Evolutionary conservation across 2,113 vertebrate genomes (phyloP).

Genomic region (Anhinga anhinga): DNA sequence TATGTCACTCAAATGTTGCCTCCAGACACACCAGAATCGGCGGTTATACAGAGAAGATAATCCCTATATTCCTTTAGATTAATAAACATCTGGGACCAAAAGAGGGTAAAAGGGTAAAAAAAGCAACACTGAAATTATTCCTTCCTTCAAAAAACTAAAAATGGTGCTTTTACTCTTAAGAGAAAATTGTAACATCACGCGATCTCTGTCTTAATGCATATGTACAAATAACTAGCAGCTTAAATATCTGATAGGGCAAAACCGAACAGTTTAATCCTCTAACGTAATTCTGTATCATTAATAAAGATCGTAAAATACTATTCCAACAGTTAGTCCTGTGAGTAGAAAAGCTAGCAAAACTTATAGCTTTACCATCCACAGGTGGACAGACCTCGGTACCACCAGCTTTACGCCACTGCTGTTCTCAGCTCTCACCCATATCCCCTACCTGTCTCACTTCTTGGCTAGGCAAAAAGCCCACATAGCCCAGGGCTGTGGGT

Average conservation of each 20-base stretch:
- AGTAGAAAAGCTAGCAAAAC: not conserved
- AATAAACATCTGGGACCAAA: not conserved
- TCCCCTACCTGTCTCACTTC: accelerated
- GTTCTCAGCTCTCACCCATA: too few relatives aligned
- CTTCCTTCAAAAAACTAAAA: not conserved
- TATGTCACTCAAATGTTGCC: slow-evolving; percentile 42
- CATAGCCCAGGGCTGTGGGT: accelerated
- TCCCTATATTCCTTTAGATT: not conserved
- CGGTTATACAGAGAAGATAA: not conserved
- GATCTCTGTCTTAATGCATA: not conserved
- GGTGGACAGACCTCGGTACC: not conserved
- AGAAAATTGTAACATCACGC: not conserved
- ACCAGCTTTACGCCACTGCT: not conserved
- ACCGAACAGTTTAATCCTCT: not conserved
- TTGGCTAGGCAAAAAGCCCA: not conserved
- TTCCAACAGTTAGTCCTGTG: not conserved
- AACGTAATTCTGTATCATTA: not conserved
- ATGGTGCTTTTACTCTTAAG: not conserved
- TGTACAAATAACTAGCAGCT: not conserved
- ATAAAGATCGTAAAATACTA: not conserved
- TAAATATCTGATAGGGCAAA: not conserved
- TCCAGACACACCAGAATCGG: slow-evolving; percentile 19
- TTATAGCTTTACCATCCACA: not conserved
- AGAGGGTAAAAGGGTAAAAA: not conserved
- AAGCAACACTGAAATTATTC: not conserved